A percentile compares a stretch with the other conserved stretches of the same genome.
Conservation (phyloP, 2,888 invertebrate species). For the Sminthurides aquaticus region DNA sequence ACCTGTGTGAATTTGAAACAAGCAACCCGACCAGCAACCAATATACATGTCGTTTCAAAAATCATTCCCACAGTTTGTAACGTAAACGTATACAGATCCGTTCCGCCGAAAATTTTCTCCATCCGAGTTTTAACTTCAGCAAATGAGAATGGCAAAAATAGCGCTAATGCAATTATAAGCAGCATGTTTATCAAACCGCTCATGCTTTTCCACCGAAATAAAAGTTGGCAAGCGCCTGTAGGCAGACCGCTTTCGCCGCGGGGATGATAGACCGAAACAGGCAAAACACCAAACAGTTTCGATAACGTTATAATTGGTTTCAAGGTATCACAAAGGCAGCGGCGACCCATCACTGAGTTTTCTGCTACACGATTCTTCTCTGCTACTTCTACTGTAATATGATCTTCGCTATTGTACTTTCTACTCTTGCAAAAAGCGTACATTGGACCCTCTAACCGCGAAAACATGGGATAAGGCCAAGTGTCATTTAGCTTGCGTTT, state of each 20-base stretch:
- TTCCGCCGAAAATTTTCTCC: slow-evolving; percentile 31
- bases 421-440: too few species aligned
- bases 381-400: too few species aligned
- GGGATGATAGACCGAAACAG: slow-evolving; percentile 29
- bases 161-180: slow-evolving; percentile 25
- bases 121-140: slow-evolving; percentile 30
- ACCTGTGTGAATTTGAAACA: slow-evolving; percentile 32
- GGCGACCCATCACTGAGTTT: slow-evolving; percentile 14
- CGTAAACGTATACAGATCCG: slow-evolving; percentile 39
- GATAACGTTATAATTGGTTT: slow-evolving; percentile 31
- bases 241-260: slow-evolving; percentile 16
- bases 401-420: too few species aligned
- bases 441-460: too few species aligned
- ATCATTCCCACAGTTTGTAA: slow-evolving; percentile 38
- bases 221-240: slow-evolving; percentile 23
- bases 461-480: too few species aligned
- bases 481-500: too few species aligned
- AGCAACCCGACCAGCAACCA: slow-evolving; percentile 27
- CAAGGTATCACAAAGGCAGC: slow-evolving; percentile 35
- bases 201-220: slow-evolving; percentile 26
- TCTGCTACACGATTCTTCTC: too few species aligned
- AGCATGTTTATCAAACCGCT: slow-evolving; percentile 25
- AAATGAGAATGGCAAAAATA: slow-evolving; percentile 31
- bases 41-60: slow-evolving; percentile 29
- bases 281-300: slow-evolving; percentile 30